Percentiles rank a stretch among this genome's conserved stretches.
These are phyloP conservation scores for Sarcophilus harrisii DNA, from an alignment of 2,797 vertebrate species.

Conservation along the genomic window DNA sequence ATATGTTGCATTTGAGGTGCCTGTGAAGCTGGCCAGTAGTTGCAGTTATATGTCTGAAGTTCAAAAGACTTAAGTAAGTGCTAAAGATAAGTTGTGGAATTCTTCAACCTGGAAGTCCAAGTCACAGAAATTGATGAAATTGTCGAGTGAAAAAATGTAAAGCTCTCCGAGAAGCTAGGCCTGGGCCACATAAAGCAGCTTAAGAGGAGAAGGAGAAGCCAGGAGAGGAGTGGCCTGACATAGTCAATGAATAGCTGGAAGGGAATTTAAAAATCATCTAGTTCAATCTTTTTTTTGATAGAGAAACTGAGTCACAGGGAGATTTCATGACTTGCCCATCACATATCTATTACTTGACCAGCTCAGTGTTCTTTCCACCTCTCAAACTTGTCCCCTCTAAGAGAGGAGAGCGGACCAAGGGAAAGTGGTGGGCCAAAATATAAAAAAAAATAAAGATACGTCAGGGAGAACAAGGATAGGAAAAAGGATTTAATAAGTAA, in stretches of 20 bases:
- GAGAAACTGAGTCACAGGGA: neutral
- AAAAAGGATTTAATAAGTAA: neutral
- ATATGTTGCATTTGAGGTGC: neutral
- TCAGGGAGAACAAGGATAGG: neutral
- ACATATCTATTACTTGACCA: neutral
- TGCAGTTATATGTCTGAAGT: neutral
- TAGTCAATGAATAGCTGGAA: neutral
- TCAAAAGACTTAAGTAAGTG: neutral
- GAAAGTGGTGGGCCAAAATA: neutral
- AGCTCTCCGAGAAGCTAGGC: neutral
- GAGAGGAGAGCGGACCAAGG: neutral
- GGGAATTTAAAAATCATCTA: neutral
- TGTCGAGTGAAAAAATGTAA: neutral
- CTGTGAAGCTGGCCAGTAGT: neutral
- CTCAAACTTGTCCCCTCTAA: neutral
- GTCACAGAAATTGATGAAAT: neutral
- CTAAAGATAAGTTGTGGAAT: neutral
- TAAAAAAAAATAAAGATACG: neutral
- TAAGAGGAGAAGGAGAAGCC: neutral
- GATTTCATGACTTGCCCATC: neutral
- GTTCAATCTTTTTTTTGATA: neutral
- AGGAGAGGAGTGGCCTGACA: neutral
- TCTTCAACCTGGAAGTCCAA: neutral
- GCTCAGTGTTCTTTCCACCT: neutral
- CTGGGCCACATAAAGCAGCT: neutral